A percentile compares a stretch with the other conserved stretches of the same genome.
These are phyloP conservation scores for Porites rus DNA, from an alignment of 92 coral and sea anemone genomes.

Conservation along the genomic window DNA sequence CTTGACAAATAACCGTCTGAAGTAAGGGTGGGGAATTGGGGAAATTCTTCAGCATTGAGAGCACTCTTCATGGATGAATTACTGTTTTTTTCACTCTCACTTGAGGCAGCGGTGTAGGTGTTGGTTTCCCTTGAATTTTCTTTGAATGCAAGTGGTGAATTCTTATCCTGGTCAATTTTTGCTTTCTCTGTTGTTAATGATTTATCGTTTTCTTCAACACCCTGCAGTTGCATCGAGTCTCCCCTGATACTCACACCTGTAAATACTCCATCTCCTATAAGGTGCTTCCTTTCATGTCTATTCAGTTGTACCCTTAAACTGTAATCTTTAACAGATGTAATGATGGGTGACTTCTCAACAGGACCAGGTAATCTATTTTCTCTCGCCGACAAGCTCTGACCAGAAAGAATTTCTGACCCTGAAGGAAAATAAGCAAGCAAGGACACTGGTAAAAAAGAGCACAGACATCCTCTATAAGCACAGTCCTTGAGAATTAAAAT, in stretches of 20 bases:
- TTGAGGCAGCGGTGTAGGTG: neutral
- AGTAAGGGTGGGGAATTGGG: neutral
- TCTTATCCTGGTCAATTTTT: neutral
- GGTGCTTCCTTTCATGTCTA: neutral
- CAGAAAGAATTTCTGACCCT: neutral
- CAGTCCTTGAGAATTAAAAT: too few species aligned
- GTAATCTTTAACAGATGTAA: neutral
- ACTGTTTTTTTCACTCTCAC: neutral
- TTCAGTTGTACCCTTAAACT: neutral
- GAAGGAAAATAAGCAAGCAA: neutral
- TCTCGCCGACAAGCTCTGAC: neutral
- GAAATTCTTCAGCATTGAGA: neutral
- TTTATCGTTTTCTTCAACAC: neutral
- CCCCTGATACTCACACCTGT: neutral
- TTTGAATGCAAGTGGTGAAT: neutral
- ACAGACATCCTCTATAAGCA: too few species aligned
- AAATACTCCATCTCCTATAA: too few species aligned
- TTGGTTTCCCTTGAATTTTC: neutral
- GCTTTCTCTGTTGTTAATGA: neutral
- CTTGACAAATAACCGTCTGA: neutral
- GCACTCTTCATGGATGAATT: neutral
- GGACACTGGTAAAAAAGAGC: neutral
- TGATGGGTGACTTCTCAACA: neutral
- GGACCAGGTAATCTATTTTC: too few species aligned
- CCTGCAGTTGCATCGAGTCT: too few species aligned